Base-by-base conservation (phyloP, 2,113 vertebrate genomes). In the Oostethus manadensis region DNA sequence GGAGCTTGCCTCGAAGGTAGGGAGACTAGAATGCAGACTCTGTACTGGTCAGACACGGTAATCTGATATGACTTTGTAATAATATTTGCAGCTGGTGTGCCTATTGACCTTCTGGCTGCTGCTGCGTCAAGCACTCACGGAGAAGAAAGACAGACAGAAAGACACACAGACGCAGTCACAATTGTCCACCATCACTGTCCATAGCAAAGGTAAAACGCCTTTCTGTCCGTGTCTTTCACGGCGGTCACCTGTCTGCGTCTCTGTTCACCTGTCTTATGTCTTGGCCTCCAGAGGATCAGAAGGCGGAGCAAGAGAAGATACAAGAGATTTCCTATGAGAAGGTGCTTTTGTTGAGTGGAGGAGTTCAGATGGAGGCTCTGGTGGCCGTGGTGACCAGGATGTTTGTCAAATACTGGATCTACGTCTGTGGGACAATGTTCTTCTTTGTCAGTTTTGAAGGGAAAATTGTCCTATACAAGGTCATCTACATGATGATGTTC, bases 331-430 rank as follows among this genome's bases (percentile, higher is more conserved):
- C 49, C 0, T 77, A 76, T 90, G 82, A 94, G 93, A 91, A 96
- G 60, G 90, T 95, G 26, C 74, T 98, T 50, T 66, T 73, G 14
- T 60, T 73, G 15, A 38, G 35, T 44, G 70, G 46, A 68, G 46
- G 68, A 18, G 1, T 91, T 78, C 0, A 93, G 79, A 95, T 97
- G 93, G 92, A 94, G 55, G 91, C 94, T 14, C 71, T 97, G 57
- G 94, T 91, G 51, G 94, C 91, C 0, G 81, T 94, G 69, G 90
- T 98, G 75, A 93, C 91, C 86, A 91, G 92, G 80, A 92, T 97
- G 91, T 93, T 98, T 78, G 90, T 95, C 65, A 98, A 98, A 61
- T 98, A 98, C 83, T 98, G 96, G 95, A 97, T 98, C 86, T 98
- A 98, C 4, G 89, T 97, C 63, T 98, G 95, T 20, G 94, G 94